A percentile compares a stretch with the other conserved stretches of the same genome.
Evolutionary conservation across 2,113 vertebrate species (phyloP).

Genomic region (Clarias batrachus): DNA sequence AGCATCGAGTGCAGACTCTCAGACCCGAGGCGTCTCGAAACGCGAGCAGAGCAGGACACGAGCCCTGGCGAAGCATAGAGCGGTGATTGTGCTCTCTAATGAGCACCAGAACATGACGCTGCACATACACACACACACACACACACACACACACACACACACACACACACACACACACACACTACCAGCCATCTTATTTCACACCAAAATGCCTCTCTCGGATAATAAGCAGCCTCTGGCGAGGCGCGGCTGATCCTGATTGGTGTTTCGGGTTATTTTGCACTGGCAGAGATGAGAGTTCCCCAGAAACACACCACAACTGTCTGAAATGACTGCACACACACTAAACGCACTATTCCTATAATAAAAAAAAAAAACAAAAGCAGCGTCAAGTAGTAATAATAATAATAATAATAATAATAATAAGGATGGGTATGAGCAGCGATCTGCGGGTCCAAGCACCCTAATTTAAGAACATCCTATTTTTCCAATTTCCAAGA

Average conservation of each 20-base stretch:
- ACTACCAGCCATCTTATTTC: background rate
- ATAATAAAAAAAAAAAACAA: background rate
- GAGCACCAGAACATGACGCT: constrained; percentile 13
- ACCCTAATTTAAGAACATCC: background rate
- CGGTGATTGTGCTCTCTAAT: constrained; percentile 36
- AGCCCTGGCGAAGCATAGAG: background rate
- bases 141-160: background rate
- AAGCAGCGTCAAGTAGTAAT: background rate
- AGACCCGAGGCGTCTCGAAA: background rate
- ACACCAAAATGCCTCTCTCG: background rate
- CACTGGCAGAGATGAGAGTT: background rate
- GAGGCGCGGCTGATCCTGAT: too few relatives aligned
- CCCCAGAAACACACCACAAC: background rate
- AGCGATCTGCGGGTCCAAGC: background rate
- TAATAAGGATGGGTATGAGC: background rate
- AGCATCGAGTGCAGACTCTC: background rate
- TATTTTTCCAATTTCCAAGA: background rate
- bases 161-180: constrained; percentile 5
- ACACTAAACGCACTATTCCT: background rate
- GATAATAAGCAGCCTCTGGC: background rate
- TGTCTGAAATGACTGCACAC: background rate
- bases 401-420: too few relatives aligned
- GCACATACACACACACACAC: background rate
- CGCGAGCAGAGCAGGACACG: background rate
- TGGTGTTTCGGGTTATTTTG: background rate